Conservation (phyloP, 1,140 invertebrate species). For the Acromyrmex heyeri region DNA sequence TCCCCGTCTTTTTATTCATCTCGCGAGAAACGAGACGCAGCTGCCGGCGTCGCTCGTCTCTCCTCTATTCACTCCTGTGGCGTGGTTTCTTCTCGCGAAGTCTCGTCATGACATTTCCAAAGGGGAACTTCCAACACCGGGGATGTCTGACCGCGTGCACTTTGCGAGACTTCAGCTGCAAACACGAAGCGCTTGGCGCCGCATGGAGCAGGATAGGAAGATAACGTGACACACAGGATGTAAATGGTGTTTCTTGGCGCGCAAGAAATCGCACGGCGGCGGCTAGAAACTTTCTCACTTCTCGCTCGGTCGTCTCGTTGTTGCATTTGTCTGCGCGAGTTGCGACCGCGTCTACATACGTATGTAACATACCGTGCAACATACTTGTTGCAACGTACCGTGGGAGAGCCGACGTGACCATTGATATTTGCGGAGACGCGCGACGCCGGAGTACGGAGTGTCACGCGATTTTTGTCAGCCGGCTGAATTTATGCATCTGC, state of each 20-base stretch:
- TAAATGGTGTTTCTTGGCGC: slow-evolving; percentile 63
- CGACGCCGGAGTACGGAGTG: slow-evolving; percentile 34
- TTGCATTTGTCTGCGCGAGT: slow-evolving; percentile 10
- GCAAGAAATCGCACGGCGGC: slow-evolving; percentile 69
- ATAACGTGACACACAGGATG: slow-evolving; percentile 71
- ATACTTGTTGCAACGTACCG: slow-evolving; percentile 39
- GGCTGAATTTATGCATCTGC: slow-evolving; percentile 43
- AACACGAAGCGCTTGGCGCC: not conserved
- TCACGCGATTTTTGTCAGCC: slow-evolving; percentile 60
- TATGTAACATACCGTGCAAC: not conserved
- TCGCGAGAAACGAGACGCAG: not conserved
- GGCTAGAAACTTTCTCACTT: slow-evolving; percentile 78
- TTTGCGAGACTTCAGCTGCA: slow-evolving; percentile 53
- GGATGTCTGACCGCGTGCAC: slow-evolving; percentile 59
- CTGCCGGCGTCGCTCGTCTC: slow-evolving; percentile 8
- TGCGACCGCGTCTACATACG: not conserved
- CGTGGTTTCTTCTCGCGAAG: slow-evolving; percentile 13
- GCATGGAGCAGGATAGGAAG: slow-evolving; percentile 60
- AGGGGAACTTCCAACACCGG: slow-evolving; percentile 16
- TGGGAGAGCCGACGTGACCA: slow-evolving; percentile 74
- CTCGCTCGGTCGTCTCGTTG: not conserved
- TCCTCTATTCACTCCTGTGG: slow-evolving; percentile 2
- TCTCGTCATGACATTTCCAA: slow-evolving; percentile 64
- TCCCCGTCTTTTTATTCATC: not conserved
- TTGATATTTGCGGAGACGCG: slow-evolving; percentile 50